Evolutionary conservation across 2,888 invertebrate genomes (phyloP).

Genomic region (Entomobrya multifasciata): DNA sequence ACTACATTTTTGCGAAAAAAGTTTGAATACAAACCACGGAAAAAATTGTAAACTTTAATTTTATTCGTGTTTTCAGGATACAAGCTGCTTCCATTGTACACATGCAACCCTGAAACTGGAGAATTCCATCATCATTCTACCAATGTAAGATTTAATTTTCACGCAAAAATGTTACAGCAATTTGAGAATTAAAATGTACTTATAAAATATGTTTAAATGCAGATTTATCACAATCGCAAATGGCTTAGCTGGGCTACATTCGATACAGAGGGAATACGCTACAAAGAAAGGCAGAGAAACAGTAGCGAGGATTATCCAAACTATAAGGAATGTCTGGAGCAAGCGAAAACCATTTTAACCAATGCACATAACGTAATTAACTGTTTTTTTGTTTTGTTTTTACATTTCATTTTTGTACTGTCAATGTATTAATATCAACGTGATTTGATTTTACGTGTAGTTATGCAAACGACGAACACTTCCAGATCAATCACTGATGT

Average conservation of each 20-base stretch:
- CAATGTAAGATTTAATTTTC: constrained; percentile 81
- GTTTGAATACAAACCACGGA: background rate
- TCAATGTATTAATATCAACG: too few relatives aligned
- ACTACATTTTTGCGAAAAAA: background rate
- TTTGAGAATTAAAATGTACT: background rate
- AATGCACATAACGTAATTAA: constrained; percentile 85
- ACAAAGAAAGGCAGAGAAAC: constrained; percentile 84
- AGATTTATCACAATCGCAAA: constrained; percentile 89
- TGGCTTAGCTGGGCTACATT: constrained; percentile 90
- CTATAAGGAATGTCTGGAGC: constrained; percentile 89
- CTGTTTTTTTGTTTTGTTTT: too few relatives aligned
- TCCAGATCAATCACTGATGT: constrained; percentile 88
- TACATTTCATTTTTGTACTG: too few relatives aligned
- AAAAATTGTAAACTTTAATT: background rate
- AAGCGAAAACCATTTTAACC: constrained; percentile 89
- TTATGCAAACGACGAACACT: constrained; percentile 88
- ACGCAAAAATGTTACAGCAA: background rate
- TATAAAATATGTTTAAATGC: background rate
- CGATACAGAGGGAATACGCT: constrained; percentile 88
- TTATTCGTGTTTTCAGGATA: constrained; percentile 83
- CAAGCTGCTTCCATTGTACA: constrained; percentile 93
- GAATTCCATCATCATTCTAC: constrained; percentile 94
- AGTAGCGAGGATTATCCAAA: constrained; percentile 84
- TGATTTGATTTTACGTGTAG: constrained; percentile 79
- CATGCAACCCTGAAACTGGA: constrained; percentile 92